Conservation (phyloP, 2,797 vertebrate genomes). For the Mormyrops boulengeri region DNA sequence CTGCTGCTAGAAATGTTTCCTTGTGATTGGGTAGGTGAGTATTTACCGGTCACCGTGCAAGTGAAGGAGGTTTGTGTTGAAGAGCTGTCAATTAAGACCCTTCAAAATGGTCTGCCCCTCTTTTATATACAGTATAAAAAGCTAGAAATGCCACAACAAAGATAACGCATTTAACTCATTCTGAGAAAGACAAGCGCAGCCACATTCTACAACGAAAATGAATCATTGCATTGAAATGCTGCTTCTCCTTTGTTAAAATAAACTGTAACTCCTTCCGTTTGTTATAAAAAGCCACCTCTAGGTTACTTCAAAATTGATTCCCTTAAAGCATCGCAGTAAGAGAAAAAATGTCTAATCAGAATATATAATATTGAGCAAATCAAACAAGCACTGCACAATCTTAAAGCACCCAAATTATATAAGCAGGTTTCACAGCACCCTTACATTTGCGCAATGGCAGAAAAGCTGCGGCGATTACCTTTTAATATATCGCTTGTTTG, state of each 20-base stretch:
- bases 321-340: not conserved
- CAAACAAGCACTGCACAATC: not conserved
- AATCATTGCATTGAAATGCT: not conserved
- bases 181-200: slow-evolving; percentile 36
- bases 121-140: slow-evolving; percentile 48
- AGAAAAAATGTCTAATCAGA: not conserved
- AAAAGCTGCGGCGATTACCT: not conserved
- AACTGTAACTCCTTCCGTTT: too few relatives aligned
- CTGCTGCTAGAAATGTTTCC: slow-evolving; percentile 32
- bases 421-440: not conserved
- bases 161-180: slow-evolving; percentile 55
- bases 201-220: slow-evolving; percentile 41
- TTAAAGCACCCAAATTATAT: not conserved
- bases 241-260: not conserved
- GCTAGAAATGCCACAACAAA: slow-evolving; percentile 55
- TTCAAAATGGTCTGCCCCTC: slow-evolving; percentile 42
- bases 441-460: not conserved
- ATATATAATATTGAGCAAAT: not conserved
- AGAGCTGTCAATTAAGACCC: slow-evolving; percentile 38
- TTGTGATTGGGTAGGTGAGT: slow-evolving; percentile 34
- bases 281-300: not conserved
- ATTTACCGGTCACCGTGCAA: slow-evolving; percentile 32
- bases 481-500: not conserved
- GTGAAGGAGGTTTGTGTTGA: slow-evolving; percentile 35
- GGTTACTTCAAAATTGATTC: not conserved